Base-by-base conservation (phyloP, 2,888 invertebrate species). In the Mongoloraphidia duomilia region DNA sequence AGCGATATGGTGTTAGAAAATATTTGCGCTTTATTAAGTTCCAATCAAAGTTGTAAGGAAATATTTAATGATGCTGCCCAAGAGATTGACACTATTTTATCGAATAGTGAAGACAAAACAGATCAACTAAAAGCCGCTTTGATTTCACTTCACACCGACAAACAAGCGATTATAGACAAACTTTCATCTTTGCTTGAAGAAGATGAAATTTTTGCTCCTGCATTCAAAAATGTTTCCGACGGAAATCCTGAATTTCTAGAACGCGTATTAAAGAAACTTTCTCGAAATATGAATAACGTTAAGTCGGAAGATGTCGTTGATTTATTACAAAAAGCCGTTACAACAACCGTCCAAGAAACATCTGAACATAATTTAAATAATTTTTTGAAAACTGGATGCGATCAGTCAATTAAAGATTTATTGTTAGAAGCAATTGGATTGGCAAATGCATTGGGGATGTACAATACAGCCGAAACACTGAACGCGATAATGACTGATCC, bases 371-470 rank as follows among this genome's bases (percentile, higher is more conserved):
- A 72, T 43, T 66, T 83, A 1, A 72, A 76, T 57, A 65, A 71
- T 48, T 60, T 81, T 39, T 59, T 80, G 26, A 14, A 26, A 42
- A 40, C 12, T 2, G 66, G 72, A 50, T 70, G 72, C 41, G 69
- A 72, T 36, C 54, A 56, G 35, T 58, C 56, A 4, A 58, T 66
- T 9, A 59, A 63, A 45, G 65, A 64, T n/a, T 64, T 77, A 53
- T 66, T 84, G 9, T 64, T 74, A 5, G 82, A 84, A 63, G 81
- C 84, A 0, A 70, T 79, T 0, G 80, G 81, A 17, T 70, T 85
- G 13, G 84, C 84, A 1, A 77, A 74, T 65, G 79, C 83, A 41
- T 66, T 85, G 14, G 82, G 82, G 3, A 71, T 82, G 70, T 72
- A 74, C 53, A 76, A 77, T 11, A 76, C 80, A 1, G 80, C 78